Conservation (phyloP, 2,113 vertebrate genomes). For the Sinocyclocheilus rhinocerous region DNA sequence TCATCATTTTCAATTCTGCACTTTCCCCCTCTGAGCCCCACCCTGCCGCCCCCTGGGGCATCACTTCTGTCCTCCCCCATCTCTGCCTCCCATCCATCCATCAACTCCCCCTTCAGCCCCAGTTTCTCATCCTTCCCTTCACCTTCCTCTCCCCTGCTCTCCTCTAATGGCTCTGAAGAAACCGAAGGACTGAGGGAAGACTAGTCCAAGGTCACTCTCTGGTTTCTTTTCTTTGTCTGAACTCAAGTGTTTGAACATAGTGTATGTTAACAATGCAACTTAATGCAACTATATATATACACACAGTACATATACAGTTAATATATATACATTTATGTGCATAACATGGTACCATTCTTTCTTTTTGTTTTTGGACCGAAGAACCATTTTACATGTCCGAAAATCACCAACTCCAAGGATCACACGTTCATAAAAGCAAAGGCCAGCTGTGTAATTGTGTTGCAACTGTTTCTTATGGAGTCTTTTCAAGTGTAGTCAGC, state of each 20-base stretch:
- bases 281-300: too few relatives aligned
- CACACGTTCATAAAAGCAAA: background rate
- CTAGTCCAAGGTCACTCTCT: background rate
- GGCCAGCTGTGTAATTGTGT: conserved; percentile 20
- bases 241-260: background rate
- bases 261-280: background rate
- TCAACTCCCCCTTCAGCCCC: conserved; percentile 18
- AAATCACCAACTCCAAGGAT: background rate
- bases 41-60: conserved; percentile 8
- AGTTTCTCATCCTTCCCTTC: background rate
- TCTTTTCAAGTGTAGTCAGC: conserved; percentile 9
- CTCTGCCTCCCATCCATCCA: background rate
- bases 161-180: background rate
- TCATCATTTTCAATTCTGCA: conserved; percentile 33
- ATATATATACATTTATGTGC: background rate
- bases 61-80: background rate
- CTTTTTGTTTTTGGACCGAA: background rate
- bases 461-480: background rate
- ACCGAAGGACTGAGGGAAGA: background rate
- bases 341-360: background rate
- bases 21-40: background rate
- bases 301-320: background rate
- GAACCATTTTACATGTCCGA: background rate
- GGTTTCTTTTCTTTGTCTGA: background rate
- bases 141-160: conserved; percentile 11